These are phyloP conservation scores for Cryptocheilus praepositus DNA, from an alignment of 2,888 invertebrate species.

Conservation along the genomic window DNA sequence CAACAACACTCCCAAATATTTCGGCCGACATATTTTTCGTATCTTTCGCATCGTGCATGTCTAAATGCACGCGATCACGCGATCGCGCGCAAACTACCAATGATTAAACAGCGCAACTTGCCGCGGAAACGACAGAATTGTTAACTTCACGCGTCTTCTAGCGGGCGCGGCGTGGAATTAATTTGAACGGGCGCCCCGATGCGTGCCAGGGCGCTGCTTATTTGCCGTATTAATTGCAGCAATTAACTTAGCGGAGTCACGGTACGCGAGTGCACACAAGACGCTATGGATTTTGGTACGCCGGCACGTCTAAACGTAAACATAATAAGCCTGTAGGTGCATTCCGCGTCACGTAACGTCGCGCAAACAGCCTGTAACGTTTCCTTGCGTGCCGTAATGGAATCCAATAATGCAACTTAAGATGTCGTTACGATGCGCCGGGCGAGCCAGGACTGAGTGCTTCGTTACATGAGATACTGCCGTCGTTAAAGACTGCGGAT, in stretches of 20 bases:
- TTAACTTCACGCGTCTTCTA: too few relatives aligned
- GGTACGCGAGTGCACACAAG: not conserved
- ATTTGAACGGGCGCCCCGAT: too few relatives aligned
- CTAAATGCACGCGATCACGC: too few relatives aligned
- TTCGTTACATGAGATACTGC: slow-evolving; percentile 1
- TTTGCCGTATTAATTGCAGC: slow-evolving; percentile 14
- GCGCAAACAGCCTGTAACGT: slow-evolving; percentile 32
- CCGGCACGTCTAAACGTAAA: slow-evolving; percentile 35
- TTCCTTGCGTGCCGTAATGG: slow-evolving; percentile 20
- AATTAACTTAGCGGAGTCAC: slow-evolving; percentile 25
- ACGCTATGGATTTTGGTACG: not conserved
- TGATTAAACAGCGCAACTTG: too few relatives aligned
- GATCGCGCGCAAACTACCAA: too few relatives aligned
- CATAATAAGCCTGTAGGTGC: slow-evolving; percentile 34
- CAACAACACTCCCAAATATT: too few relatives aligned
- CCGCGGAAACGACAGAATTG: too few relatives aligned
- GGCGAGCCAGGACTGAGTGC: not conserved
- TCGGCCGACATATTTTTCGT: too few relatives aligned
- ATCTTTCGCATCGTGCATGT: too few relatives aligned
- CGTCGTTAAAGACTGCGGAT: not conserved
- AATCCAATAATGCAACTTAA: slow-evolving; percentile 44
- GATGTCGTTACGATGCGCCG: slow-evolving; percentile 20
- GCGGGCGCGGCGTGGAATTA: too few relatives aligned
- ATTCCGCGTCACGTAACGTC: slow-evolving; percentile 34
- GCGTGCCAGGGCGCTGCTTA: not conserved